Percentiles rank a stretch among this genome's conserved stretches.
Evolutionary conservation across 92 coral and sea anemone species (phyloP).

Genomic region (Palythoa heliodiscus): DNA sequence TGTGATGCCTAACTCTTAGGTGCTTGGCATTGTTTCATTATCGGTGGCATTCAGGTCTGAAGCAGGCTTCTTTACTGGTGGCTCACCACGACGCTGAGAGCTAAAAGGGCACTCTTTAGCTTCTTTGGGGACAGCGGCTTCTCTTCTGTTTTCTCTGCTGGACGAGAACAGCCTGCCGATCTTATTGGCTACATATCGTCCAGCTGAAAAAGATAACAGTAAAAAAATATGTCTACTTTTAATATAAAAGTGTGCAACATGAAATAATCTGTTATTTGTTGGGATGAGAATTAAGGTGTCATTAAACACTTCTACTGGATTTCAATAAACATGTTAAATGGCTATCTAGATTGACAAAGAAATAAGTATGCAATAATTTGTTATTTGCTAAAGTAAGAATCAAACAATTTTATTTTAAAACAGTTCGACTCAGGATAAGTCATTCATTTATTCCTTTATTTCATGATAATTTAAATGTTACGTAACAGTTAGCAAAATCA

Average conservation of each 20-base stretch:
- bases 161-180: slow-evolving; percentile 38
- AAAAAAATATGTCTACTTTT: background rate
- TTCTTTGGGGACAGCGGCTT: background rate
- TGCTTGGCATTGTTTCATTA: background rate
- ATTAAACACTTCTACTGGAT: no score
- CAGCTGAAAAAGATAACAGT: slow-evolving; percentile 13
- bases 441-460: no score
- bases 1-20: background rate
- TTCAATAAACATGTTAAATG: no score
- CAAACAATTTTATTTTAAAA: no score
- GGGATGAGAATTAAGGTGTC: background rate
- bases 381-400: no score
- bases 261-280: no score
- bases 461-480: no score
- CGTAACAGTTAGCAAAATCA: no score
- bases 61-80: background rate
- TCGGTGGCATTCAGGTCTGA: background rate
- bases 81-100: background rate
- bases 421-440: no score
- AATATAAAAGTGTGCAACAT: no score
- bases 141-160: slow-evolving; percentile 7
- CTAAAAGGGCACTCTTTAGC: slow-evolving; percentile 20
- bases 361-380: no score
- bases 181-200: slow-evolving; percentile 40
- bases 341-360: no score